Percentiles rank a stretch among this genome's conserved stretches.
Conservation (phyloP, 2,113 vertebrate genomes). For the Oophaga pumilio region DNA sequence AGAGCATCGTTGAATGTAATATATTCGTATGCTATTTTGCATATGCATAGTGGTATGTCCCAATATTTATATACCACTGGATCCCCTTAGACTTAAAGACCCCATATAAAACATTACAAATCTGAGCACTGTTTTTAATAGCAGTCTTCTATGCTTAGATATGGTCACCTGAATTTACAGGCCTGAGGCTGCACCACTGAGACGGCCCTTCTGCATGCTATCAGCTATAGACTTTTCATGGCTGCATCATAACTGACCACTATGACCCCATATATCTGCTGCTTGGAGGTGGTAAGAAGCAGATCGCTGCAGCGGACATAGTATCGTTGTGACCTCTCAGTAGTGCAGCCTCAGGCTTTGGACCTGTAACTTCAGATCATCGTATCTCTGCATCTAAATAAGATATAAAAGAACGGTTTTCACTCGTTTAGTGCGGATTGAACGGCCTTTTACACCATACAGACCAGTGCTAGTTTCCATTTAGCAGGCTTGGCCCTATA, state of each 20-base stretch:
- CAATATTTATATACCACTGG: too few species aligned
- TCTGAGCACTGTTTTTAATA: too few species aligned
- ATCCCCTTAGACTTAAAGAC: too few species aligned
- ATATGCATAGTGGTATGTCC: too few species aligned
- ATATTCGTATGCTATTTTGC: too few species aligned
- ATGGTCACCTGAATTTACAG: neutral
- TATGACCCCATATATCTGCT: neutral
- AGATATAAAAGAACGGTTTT: neutral
- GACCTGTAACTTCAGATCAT: neutral
- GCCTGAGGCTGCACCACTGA: conserved; percentile 2
- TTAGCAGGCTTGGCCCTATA: neutral
- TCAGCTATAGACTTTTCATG: neutral
- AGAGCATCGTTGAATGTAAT: too few species aligned
- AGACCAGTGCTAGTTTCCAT: neutral
- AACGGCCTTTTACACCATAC: neutral
- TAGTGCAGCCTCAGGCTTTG: conserved; percentile 3
- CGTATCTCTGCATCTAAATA: neutral
- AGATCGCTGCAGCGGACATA: neutral
- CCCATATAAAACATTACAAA: too few species aligned
- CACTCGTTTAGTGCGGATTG: neutral
- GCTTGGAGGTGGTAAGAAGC: neutral
- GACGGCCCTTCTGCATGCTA: neutral
- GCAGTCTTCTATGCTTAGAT: neutral
- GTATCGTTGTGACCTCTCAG: neutral
- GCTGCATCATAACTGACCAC: neutral